phyloP scores from a whole-genome alignment of 2,113 vertebrate genomes.

The Stictonetta naevosa region DNA sequence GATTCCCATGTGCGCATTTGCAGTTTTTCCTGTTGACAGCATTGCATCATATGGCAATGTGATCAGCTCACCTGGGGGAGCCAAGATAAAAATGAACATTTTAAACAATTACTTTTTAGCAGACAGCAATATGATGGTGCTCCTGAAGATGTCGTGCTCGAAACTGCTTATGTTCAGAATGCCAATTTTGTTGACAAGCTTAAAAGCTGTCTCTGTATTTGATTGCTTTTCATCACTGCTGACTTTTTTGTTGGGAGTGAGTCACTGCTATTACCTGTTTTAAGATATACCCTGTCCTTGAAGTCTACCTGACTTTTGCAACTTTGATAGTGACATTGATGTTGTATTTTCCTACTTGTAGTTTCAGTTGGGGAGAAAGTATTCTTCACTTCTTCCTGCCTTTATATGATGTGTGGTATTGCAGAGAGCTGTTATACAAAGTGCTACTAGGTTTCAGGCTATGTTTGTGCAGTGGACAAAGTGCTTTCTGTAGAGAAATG shows the following conservation, averaged over 20 bases:
- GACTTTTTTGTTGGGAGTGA: background rate
- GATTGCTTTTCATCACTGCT: background rate
- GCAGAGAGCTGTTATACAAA: background rate
- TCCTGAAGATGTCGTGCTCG: background rate
- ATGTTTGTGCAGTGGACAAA: background rate
- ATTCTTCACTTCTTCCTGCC: background rate
- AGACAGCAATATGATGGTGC: background rate
- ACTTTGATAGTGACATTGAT: background rate
- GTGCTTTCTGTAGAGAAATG: background rate
- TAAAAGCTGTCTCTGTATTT: background rate
- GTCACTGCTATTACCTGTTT: background rate
- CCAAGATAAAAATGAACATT: background rate
- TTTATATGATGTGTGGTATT: background rate
- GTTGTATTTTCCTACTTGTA: background rate
- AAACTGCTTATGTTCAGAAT: background rate
- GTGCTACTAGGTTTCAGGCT: background rate
- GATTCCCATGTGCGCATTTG: rapidly evolving
- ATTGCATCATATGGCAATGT: background rate
- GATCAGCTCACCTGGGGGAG: background rate
- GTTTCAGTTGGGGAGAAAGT: background rate
- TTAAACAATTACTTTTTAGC: background rate
- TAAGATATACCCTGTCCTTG: rapidly evolving
- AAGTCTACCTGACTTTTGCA: background rate
- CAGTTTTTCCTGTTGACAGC: background rate
- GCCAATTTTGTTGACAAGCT: background rate